Evolutionary conservation across 2,888 invertebrate species (phyloP).

Genomic region (Drosophila mettleri): DNA sequence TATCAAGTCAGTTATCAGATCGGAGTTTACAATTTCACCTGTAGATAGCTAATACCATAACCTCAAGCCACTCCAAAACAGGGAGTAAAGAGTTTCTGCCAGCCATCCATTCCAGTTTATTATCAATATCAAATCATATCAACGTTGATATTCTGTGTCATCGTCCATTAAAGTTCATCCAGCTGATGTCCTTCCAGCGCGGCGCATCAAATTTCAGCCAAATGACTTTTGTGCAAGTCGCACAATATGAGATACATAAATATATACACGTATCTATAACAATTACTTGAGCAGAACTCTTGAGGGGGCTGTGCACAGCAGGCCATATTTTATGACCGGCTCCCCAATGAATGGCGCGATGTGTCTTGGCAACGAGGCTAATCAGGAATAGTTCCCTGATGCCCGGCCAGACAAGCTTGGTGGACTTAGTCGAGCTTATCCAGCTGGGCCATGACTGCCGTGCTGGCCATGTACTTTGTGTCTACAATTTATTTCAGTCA

Average conservation of each 20-base stretch:
- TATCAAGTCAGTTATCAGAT: too few relatives aligned
- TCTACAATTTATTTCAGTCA: constrained; percentile 73
- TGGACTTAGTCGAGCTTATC: constrained; percentile 29
- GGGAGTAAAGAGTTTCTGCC: neutral
- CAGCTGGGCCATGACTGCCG: constrained; percentile 22
- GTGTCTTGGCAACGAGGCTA: constrained; percentile 51
- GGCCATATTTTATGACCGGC: constrained; percentile 44
- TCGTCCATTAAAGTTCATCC: constrained; percentile 15
- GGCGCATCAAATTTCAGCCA: constrained; percentile 23
- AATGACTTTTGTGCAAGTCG: constrained; percentile 23
- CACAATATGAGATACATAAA: constrained; percentile 1
- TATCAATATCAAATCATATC: constrained; percentile 15
- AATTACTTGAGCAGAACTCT: constrained; percentile 21
- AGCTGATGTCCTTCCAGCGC: constrained; percentile 10
- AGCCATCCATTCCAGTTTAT: neutral
- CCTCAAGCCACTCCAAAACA: neutral
- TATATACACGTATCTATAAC: constrained; percentile 26
- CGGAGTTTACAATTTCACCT: too few relatives aligned
- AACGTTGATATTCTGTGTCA: constrained; percentile 4
- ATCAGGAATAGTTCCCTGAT: constrained; percentile 62
- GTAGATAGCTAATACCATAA: neutral
- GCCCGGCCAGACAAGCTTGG: constrained; percentile 28
- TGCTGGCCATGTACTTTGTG: constrained; percentile 39
- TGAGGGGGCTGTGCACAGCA: constrained; percentile 9
- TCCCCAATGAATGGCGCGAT: constrained; percentile 4